These are phyloP conservation scores for Polydrusus tereticollis DNA, from an alignment of 2,888 invertebrate species.

Conservation along the genomic window DNA sequence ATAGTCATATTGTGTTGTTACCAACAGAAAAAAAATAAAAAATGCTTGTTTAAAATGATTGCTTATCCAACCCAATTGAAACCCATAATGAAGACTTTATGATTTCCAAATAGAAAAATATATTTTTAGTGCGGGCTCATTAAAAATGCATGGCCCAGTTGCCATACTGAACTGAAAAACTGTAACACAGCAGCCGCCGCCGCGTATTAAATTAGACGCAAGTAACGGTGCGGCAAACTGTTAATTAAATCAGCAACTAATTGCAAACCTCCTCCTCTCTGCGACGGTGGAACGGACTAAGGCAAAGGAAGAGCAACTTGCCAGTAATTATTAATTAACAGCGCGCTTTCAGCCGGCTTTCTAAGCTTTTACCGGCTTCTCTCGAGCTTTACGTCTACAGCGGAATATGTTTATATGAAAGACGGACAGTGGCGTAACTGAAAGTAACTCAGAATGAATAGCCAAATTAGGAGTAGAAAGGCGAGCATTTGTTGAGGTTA, in stretches of 20 bases:
- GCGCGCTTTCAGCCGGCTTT: slow-evolving; percentile 69
- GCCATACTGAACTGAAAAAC: slow-evolving; percentile 39
- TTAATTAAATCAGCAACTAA: slow-evolving; percentile 64
- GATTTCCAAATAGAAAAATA: too few relatives aligned
- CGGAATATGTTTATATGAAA: slow-evolving; percentile 66
- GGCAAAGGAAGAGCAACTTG: slow-evolving; percentile 69
- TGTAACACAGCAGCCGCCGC: slow-evolving; percentile 1
- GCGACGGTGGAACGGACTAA: slow-evolving; percentile 62
- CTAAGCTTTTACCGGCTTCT: slow-evolving; percentile 69
- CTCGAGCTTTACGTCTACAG: slow-evolving; percentile 64
- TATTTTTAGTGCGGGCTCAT: too few relatives aligned
- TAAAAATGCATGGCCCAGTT: not conserved
- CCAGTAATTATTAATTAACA: slow-evolving; percentile 71
- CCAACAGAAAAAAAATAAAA: too few relatives aligned
- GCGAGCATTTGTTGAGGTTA: too few relatives aligned
- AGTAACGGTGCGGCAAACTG: slow-evolving; percentile 64
- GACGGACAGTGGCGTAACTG: slow-evolving; percentile 50
- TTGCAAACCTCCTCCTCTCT: slow-evolving; percentile 55
- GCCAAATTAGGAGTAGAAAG: too few relatives aligned
- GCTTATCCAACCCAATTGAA: too few relatives aligned
- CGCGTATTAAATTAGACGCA: slow-evolving; percentile 57
- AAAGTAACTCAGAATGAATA: not conserved
- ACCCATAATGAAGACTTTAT: too few relatives aligned
- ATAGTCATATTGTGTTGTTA: too few relatives aligned
- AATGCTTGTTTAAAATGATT: too few relatives aligned